Base-by-base conservation (phyloP, 2,888 invertebrate genomes). In the Diabrotica balteata region DNA sequence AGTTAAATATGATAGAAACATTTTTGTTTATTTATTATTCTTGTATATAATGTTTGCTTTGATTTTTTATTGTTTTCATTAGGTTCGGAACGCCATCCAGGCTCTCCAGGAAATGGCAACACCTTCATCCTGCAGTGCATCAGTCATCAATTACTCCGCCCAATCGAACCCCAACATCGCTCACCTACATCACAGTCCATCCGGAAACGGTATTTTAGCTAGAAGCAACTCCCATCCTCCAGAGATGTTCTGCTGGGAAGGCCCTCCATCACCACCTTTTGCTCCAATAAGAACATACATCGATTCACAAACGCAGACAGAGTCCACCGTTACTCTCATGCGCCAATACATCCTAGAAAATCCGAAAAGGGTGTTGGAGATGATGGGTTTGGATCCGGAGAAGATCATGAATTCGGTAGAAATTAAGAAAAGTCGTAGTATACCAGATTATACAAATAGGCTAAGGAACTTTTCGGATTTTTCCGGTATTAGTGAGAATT, bases 151-250 rank as follows among this genome's bases (percentile, higher is more conserved):
- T 32, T 90, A 89, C 79, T 90, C 93, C 9, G 93, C 92, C n/a
- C 92, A 92, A 80, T 94, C 94, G 68, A 94, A 94, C 80, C 94
- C 94, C 6, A 94, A 86, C 77, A 80, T 84, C 63, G 82, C 88
- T 83, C 72, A 76, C 44, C 74, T 85, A 85, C 61, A 81, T 78
- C 71, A 75, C 62, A 74, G 80, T 77, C 53, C 65, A 42, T 71
- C 75, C 42, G 80, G 82, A 49, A 82, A 82, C 73, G 87, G 87
- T 70, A 84, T 88, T 70, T 86, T 94, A 61, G 92, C 92, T 1
- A 87, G 94, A 67, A 91, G 93, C 80, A 91, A 92, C 66, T 94
- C 94, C 3, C 94, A 94, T 84, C 94, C 94, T 0, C 93, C 94
- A 0, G 94, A 94, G 78, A 93, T 93, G 72, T 92, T 94, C 83